Evolutionary conservation across 2,797 vertebrate species (phyloP).

Genomic region (Passerculus sandwichensis): DNA sequence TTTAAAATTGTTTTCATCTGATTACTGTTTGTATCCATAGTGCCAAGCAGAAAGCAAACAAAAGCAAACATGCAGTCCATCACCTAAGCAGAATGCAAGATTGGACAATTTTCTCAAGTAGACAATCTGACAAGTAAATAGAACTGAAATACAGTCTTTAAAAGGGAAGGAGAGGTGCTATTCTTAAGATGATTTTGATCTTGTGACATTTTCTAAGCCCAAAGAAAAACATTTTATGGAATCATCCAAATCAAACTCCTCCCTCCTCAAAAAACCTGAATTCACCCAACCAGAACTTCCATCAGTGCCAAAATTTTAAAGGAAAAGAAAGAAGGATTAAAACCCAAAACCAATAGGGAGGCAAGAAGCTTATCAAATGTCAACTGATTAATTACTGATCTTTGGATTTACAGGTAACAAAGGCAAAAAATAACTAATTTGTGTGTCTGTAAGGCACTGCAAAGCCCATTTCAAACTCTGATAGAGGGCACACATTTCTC

Average conservation of each 20-base stretch:
- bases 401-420: background rate
- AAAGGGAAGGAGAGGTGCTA: background rate
- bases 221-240: background rate
- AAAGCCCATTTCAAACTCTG: background rate
- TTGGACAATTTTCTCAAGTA: no score
- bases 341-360: background rate
- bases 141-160: background rate
- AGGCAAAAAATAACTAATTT: background rate
- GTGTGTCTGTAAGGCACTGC: background rate
- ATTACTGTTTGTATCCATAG: background rate
- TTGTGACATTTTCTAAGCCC: background rate
- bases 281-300: background rate
- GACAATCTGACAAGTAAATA: background rate
- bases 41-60: conserved; percentile 5
- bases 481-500: background rate
- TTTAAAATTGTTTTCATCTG: background rate
- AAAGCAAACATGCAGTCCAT: background rate
- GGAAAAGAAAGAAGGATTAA: conserved; percentile 19
- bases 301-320: background rate
- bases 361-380: conserved; percentile 8
- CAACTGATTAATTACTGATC: background rate
- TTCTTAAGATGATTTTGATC: background rate
- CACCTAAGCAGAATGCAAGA: background rate
- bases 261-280: background rate
- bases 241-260: background rate